Percentiles rank a stretch among this genome's conserved stretches.
These are phyloP conservation scores for Coregonus ussuriensis DNA, from an alignment of 2,797 vertebrate genomes.

Conservation along the genomic window DNA sequence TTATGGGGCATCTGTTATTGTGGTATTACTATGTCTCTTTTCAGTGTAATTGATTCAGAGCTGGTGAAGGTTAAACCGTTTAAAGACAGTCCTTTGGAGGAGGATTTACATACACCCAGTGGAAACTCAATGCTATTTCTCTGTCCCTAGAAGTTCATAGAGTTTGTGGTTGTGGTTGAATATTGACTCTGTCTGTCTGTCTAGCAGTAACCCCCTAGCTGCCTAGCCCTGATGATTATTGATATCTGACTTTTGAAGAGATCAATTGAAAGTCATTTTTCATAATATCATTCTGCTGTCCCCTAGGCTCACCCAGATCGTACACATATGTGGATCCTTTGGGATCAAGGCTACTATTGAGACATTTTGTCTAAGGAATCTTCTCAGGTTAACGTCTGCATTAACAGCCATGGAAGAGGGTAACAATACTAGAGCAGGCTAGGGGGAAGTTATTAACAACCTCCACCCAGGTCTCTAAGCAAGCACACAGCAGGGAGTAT, in stretches of 20 bases:
- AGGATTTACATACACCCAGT: neutral
- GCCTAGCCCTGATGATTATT: constrained; percentile 10
- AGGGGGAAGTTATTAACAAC: neutral
- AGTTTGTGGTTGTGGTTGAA: no score
- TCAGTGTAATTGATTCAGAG: constrained; percentile 28
- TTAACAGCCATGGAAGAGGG: neutral
- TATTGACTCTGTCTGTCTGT: constrained; percentile 12
- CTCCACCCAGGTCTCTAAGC: neutral
- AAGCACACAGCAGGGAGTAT: neutral
- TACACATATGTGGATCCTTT: no score
- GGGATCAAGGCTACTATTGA: neutral
- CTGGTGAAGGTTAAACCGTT: constrained; percentile 24
- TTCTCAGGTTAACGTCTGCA: neutral
- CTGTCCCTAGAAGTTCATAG: no score
- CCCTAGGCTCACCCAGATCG: no score
- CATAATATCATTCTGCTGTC: neutral
- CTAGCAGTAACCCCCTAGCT: neutral
- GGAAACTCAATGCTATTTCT: neutral
- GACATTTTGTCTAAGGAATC: neutral
- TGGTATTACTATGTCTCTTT: constrained; percentile 14
- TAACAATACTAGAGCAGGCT: neutral
- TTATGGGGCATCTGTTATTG: constrained; percentile 35
- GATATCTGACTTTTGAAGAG: constrained; percentile 15
- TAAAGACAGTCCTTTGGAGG: constrained; percentile 1
- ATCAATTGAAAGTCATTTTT: neutral